Base-by-base conservation (phyloP, 2,113 vertebrate species). In the Rafetus swinhoei region DNA sequence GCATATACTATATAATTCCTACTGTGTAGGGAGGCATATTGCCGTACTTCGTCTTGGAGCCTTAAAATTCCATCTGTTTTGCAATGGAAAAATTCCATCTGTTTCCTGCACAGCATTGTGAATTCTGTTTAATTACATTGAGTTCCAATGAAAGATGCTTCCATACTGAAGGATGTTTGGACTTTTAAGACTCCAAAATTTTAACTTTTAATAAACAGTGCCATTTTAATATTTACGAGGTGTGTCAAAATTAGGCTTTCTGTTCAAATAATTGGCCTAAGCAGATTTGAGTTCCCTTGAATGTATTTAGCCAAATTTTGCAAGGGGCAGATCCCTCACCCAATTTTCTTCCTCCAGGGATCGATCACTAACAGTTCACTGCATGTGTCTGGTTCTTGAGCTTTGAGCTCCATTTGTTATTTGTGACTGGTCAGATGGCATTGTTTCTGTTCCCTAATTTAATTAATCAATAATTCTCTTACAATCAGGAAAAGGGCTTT, bases 121-220 rank as follows among this genome's bases (percentile, higher is more conserved):
- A 3, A 22, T 76, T 92, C 10, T 79, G 18, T 86, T 81, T 86
- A 56, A 35, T 35, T 72, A 35, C 65, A 72, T 72, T 72, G 65
- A 62, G 87, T 82, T 50, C 22, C 74, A 50, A 27, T 45, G 45
- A 45, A 77, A 77, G 39, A 50, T 39, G 50, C 39, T 22, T 22
- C 45, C 22, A 25, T 77, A 50, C 45, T 25, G 24, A 77, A 77
- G 24, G 45, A 25, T 25, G 22, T 22, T 12, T 50, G 39, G 39
- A 50, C 25, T 84, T 92, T 74, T 83, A 85, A 29, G 24, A 83
- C 11, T 90, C 50, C 3, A 39, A 6, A 76, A 53, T n/a, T 32
- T 5, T 84, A 82, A 7, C 18, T 89, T 95, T 90, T 90, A 72
- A 9, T 90, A 89, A n/a, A 79, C 53, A 27, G 27, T 88, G 56